Base-by-base conservation (phyloP, 1,140 invertebrate species). In the Hyles euphorbiae region DNA sequence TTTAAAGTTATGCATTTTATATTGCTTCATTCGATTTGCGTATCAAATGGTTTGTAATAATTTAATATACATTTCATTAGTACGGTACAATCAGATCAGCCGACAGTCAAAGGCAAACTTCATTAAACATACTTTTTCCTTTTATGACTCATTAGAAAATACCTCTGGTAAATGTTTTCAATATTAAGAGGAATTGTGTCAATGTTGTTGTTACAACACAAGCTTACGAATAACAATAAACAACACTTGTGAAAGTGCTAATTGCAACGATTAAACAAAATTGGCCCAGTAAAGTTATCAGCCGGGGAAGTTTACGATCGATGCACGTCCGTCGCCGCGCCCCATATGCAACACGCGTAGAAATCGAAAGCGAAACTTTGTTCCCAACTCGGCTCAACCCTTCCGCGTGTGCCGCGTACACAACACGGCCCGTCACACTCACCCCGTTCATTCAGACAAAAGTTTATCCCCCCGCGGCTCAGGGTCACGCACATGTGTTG, bases 361-460 rank as follows among this genome's bases (percentile, higher is more conserved):
- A 85, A 83, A 88, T 76, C 77, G 85, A 88, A 87, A 88, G 83
- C 71, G 68, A 70, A 83, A 86, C 67, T 83, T 76, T 58, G 74
- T 75, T 78, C 61, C 61, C 60, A 79, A 79, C 73, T 75, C 68
- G 61, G 59, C 68, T 65, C 76, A 87, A 87, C 81, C 84, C 83
- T 87, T 83, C 71, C 75, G 66, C 78, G 68, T 65, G 60, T 68
- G 72, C 74, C 36, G 73, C 76, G 74, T 74, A 75, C 36, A 5
- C 36, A 5, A 40, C 36, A 40, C 68, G 68, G 78, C 74, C 80
- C 78, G 80, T 77, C 74, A 76, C 74, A 79, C 63, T 81, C 74
- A 82, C 72, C 79, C 76, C 73, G 74, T 84, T 81, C 81, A 84
- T 86, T 88, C 74, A 84, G 60, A 76, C 54, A 63, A 72, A 81